Percentiles rank a stretch among this genome's conserved stretches.
These are phyloP conservation scores for Troides oblongomaculatus DNA, from an alignment of 2,888 invertebrate genomes.

Conservation along the genomic window DNA sequence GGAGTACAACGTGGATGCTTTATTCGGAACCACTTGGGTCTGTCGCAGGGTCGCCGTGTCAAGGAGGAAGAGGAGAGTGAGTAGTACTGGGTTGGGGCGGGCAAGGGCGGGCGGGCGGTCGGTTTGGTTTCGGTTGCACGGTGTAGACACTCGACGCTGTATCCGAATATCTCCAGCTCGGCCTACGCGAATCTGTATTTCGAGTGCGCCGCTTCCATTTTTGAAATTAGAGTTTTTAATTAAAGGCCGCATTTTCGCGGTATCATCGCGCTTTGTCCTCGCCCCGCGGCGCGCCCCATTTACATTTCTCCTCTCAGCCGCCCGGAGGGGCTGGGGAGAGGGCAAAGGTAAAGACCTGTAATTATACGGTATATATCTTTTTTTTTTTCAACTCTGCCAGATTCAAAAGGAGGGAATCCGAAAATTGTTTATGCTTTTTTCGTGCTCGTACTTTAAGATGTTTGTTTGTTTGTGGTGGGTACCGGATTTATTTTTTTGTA, in stretches of 20 bases:
- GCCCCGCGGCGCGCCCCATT: conserved; percentile 9
- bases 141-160: conserved; percentile 5
- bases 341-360: conserved; percentile 36
- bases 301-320: no score
- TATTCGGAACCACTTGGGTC: no score
- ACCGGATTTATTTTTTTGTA: background rate
- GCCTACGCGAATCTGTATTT: conserved; percentile 21
- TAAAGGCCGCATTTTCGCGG: conserved; percentile 43
- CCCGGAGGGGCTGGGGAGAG: background rate
- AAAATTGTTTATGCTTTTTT: conserved; percentile 37
- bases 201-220: conserved; percentile 31
- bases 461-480: conserved; percentile 10
- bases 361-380: conserved; percentile 36
- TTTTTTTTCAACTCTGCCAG: conserved; percentile 25
- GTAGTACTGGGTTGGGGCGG: background rate
- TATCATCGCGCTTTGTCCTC: conserved; percentile 44
- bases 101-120: conserved; percentile 5
- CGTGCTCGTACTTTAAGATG: conserved; percentile 31
- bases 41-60: no score
- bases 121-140: background rate
- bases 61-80: no score
- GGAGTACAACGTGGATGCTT: no score
- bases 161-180: conserved; percentile 20
- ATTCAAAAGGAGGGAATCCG: conserved; percentile 31
- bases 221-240: conserved; percentile 52